Evolutionary conservation across 2,888 invertebrate species (phyloP), one percentile per base, ranked within the genome.

Genomic region (Tinea semifulvella): DNA sequence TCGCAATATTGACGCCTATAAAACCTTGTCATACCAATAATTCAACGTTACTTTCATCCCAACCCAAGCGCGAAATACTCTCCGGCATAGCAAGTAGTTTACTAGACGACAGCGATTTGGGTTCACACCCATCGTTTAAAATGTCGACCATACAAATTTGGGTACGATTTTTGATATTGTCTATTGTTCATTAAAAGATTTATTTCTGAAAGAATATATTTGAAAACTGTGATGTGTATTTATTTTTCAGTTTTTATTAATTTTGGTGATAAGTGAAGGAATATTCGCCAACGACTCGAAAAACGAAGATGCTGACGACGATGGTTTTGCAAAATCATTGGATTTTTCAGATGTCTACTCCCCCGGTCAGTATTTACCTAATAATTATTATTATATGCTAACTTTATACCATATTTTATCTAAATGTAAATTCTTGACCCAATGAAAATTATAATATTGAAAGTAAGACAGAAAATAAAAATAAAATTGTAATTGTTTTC

Each of bases 321-420:
- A 64, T 52, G 83, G 79, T 52, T 83, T 80, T 54, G 81, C 83
- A 17, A 70, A 77, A 49, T 80, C 84, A 10, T 64, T 83, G 57
- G 85, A 85, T 61, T 86, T 84, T 56, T 70, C 74, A 7, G 67
- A 80, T n/a, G 69, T 85, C 55, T 83, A 85, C 50, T 63, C 74
- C 43, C 70, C 67, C 48, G 64, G 68, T 52, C 65, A 22, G 40
- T 40, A 40, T 22, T n/a, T n/a, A n/a, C n/a, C n/a, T n/a, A n/a
- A n/a, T 31, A 31, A 11, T 22, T 7, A 22, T 22, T 7, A 22
- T 22, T 7, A 7, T 22, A 22, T 22, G 5, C 25, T 7, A 22
- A 5, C 25, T 22, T n/a, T n/a, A n/a, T n/a, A n/a, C n/a, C n/a
- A n/a, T n/a, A n/a, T n/a, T n/a, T n/a, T n/a, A n/a, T n/a, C n/a